Evolutionary conservation across 2,797 vertebrate genomes (phyloP).

Genomic region (Chrosomus eos): DNA sequence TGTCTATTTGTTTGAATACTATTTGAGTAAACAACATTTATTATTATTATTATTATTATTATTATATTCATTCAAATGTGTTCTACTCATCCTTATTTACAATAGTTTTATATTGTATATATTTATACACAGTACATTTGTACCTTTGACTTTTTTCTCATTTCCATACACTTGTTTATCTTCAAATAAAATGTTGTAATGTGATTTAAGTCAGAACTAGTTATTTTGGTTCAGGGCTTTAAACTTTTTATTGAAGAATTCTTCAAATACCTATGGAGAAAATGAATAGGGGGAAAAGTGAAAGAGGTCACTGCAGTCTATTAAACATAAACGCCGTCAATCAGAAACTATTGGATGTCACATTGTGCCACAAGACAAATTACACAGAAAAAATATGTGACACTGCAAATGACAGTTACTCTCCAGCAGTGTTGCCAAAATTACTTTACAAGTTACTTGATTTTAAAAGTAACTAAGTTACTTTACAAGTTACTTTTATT

Average conservation of each 20-base stretch:
- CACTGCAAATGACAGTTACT: slow-evolving; percentile 5
- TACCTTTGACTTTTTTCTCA: background rate
- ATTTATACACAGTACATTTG: background rate
- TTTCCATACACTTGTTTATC: background rate
- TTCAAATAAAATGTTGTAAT: background rate
- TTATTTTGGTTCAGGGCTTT: background rate
- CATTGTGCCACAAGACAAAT: background rate
- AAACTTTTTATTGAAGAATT: background rate
- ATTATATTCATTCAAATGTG: background rate
- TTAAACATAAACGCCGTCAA: background rate
- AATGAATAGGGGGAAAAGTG: background rate
- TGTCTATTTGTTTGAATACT: background rate
- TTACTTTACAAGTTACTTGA: no score
- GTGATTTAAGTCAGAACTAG: background rate
- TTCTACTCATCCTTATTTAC: background rate
- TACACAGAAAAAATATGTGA: background rate
- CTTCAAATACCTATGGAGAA: background rate
- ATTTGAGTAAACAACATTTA: background rate
- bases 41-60: background rate
- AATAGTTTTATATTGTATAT: background rate
- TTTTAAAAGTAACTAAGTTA: no score
- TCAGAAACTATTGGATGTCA: slow-evolving; percentile 7
- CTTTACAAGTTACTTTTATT: no score
- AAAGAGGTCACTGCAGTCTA: background rate
- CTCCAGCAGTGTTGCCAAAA: no score